Evolutionary conservation across 2,888 invertebrate species (phyloP).

Genomic region (Cerastis rubricosa): DNA sequence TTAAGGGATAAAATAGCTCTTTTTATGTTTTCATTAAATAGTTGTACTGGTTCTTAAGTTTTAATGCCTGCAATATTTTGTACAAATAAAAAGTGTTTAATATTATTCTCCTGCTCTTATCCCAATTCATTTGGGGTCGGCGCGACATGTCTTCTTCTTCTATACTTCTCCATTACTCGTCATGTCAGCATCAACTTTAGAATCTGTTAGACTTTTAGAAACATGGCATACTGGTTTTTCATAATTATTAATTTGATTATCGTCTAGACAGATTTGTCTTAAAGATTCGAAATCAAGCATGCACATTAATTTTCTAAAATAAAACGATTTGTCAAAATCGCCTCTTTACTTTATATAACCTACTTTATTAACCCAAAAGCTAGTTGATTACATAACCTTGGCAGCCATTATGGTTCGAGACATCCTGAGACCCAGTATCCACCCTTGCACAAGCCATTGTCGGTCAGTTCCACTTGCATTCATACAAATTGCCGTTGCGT

Average conservation of each 20-base stretch:
- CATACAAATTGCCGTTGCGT: constrained; percentile 77
- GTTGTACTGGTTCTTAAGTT: constrained; percentile 17
- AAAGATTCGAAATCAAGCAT: neutral
- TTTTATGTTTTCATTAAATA: constrained; percentile 60
- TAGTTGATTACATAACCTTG: constrained; percentile 59
- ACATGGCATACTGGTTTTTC: neutral
- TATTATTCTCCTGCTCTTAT: neutral
- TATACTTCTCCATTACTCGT: neutral
- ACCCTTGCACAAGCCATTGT: constrained; percentile 84
- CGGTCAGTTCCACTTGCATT: constrained; percentile 84
- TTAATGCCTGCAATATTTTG: constrained; percentile 35
- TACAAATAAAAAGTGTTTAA: neutral
- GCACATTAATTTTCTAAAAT: neutral
- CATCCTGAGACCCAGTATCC: constrained; percentile 82
- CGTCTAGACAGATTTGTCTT: constrained; percentile 36
- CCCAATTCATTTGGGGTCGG: neutral
- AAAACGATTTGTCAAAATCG: constrained; percentile 13
- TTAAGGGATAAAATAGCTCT: constrained; percentile 49
- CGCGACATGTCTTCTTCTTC: neutral
- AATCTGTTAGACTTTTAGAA: constrained; percentile 7
- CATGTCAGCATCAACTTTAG: neutral
- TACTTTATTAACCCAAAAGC: constrained; percentile 38
- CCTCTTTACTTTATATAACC: constrained; percentile 22
- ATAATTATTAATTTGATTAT: neutral
- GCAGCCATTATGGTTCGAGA: constrained; percentile 55